These are phyloP conservation scores for Cyclina sinensis DNA, from an alignment of 1,140 invertebrate genomes.

Conservation along the genomic window DNA sequence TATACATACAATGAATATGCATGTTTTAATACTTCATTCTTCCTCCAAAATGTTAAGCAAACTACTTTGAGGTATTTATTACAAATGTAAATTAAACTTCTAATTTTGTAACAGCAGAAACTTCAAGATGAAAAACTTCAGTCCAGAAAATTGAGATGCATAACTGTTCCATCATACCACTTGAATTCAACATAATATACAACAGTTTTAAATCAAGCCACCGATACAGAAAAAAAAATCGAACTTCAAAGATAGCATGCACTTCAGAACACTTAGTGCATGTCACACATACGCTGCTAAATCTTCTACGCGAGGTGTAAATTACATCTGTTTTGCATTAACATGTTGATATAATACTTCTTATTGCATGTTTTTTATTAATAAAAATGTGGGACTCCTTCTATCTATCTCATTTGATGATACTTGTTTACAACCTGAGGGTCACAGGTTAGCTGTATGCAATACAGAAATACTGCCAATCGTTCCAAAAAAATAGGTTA, in stretches of 20 bases:
- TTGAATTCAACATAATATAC: neutral
- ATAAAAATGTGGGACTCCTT: neutral
- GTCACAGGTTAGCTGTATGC: neutral
- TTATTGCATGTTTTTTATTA: conserved; percentile 12
- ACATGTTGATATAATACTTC: conserved; percentile 2
- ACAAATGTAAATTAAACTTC: neutral
- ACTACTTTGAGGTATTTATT: conserved; percentile 12
- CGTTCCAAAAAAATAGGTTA: too few relatives aligned
- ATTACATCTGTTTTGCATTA: conserved; percentile 19
- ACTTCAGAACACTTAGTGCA: neutral
- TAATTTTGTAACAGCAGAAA: neutral
- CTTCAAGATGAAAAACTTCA: neutral
- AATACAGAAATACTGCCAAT: too few relatives aligned
- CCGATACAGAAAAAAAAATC: neutral
- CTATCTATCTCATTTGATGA: conserved; percentile 17
- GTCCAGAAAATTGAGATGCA: neutral
- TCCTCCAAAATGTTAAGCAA: neutral
- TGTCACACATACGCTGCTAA: neutral
- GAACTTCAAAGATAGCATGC: neutral
- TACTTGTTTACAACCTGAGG: neutral
- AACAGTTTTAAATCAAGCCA: neutral
- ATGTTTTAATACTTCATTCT: neutral
- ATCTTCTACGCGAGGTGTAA: neutral
- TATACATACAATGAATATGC: too few relatives aligned
- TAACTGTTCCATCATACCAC: neutral